Conservation (phyloP, 2,888 invertebrate species). For the Mayetiola destructor region DNA sequence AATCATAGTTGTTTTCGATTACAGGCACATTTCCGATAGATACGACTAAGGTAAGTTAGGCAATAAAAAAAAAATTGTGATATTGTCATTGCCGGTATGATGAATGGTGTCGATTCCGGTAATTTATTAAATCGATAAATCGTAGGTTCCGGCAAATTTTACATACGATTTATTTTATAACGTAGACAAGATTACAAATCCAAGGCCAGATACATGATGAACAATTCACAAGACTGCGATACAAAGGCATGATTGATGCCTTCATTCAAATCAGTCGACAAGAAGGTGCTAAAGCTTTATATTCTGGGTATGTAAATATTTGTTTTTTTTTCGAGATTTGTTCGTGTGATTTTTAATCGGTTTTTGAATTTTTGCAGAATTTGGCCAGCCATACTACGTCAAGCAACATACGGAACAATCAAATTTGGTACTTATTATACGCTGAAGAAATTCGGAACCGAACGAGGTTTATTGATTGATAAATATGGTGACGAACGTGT, state of each 20-base stretch:
- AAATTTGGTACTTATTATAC: conserved; percentile 94
- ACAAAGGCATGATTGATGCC: conserved; percentile 87
- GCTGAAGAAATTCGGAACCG: conserved; percentile 54
- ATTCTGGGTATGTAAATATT: conserved; percentile 52
- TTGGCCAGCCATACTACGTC: conserved; percentile 80
- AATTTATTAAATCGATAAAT: too few relatives aligned
- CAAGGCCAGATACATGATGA: conserved; percentile 80
- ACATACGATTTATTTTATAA: neutral
- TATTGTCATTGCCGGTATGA: neutral
- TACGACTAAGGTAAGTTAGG: conserved; percentile 56
- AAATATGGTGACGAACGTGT: conserved; percentile 40
- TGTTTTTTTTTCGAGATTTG: neutral
- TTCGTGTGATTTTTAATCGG: neutral
- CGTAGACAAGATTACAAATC: conserved; percentile 68
- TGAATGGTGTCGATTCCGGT: neutral
- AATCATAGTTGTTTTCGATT: conserved; percentile 20
- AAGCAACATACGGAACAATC: conserved; percentile 90
- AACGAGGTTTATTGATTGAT: conserved; percentile 36
- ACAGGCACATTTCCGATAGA: conserved; percentile 93
- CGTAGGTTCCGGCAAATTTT: neutral
- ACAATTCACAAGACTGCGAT: conserved; percentile 57
- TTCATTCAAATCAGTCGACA: conserved; percentile 69
- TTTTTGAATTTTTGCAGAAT: conserved; percentile 44
- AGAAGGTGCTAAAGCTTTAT: conserved; percentile 74
- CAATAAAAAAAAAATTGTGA: neutral